Conservation (phyloP, 1,140 invertebrate species). For the Zaprionus africanus region DNA sequence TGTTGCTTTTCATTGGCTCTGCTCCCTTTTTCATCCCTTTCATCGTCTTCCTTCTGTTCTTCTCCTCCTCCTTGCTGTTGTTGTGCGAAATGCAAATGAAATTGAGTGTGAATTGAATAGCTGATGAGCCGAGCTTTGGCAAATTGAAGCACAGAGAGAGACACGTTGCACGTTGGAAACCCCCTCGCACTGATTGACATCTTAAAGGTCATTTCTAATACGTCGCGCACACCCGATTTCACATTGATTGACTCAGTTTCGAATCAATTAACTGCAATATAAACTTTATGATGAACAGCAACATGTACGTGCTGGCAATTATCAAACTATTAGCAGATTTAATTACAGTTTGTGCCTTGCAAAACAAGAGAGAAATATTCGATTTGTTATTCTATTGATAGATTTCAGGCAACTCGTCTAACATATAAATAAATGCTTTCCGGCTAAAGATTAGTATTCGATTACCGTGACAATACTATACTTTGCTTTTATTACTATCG, state of each 20-base stretch:
- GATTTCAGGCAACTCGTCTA: too few relatives aligned
- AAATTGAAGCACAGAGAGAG: neutral
- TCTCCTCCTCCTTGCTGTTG: neutral
- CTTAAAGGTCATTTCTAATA: neutral
- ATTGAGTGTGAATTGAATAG: slow-evolving; percentile 49
- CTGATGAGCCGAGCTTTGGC: slow-evolving; percentile 24
- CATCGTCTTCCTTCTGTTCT: too few relatives aligned
- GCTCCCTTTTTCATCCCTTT: too few relatives aligned
- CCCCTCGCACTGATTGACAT: neutral
- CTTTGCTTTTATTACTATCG: neutral
- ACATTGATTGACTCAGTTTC: slow-evolving; percentile 5
- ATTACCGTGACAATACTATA: neutral
- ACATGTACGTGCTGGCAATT: slow-evolving; percentile 4
- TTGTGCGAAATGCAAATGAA: slow-evolving; percentile 32
- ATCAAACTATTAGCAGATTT: neutral
- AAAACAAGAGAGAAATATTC: neutral
- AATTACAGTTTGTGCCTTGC: neutral
- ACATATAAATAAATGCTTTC: neutral
- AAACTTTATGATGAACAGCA: neutral
- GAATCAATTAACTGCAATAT: neutral
- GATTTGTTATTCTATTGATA: neutral
- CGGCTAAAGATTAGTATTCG: neutral
- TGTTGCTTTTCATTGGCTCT: neutral
- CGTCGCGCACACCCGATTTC: neutral
- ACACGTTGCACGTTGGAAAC: neutral